Conservation (phyloP, 1,140 invertebrate species). For the Panonychus citri region DNA sequence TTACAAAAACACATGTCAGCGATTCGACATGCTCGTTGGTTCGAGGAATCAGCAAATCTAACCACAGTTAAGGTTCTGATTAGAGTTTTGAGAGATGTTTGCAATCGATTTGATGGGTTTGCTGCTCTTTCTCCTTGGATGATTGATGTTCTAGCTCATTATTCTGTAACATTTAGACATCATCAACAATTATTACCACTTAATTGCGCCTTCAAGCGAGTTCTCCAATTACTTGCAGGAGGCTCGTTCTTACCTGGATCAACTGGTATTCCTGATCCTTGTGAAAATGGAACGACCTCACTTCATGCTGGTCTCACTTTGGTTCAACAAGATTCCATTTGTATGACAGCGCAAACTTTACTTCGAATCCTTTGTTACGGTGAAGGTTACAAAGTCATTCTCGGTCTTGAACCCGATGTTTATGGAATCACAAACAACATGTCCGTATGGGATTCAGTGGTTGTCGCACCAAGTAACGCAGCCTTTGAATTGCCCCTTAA, state of each 20-base stretch:
- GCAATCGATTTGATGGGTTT: conserved; percentile 64
- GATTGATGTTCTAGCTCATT: conserved; percentile 80
- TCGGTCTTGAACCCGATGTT: conserved; percentile 38
- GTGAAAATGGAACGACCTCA: conserved; percentile 61
- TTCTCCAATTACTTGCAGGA: conserved; percentile 69
- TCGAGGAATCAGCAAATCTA: conserved; percentile 89
- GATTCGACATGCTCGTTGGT: conserved; percentile 82
- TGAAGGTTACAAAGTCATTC: conserved; percentile 56
- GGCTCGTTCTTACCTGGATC: conserved; percentile 86
- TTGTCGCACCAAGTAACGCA: conserved; percentile 68
- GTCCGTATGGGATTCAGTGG: conserved; percentile 76
- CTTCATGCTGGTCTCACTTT: conserved; percentile 73
- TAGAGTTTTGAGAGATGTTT: conserved; percentile 66
- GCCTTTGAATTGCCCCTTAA: conserved; percentile 51
- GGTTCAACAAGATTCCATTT: conserved; percentile 83
- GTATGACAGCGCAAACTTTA: conserved; percentile 68
- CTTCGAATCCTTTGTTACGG: conserved; percentile 69
- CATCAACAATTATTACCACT: conserved; percentile 71
- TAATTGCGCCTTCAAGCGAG: conserved; percentile 57
- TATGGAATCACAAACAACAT: conserved; percentile 30
- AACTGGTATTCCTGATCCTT: conserved; percentile 77
- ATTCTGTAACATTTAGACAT: conserved; percentile 89
- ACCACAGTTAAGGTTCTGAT: conserved; percentile 90
- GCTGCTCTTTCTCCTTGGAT: conserved; percentile 83
- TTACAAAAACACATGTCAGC: conserved; percentile 71